Evolutionary conservation across 2,888 invertebrate species (phyloP).

Genomic region (Tenthredo amoena): DNA sequence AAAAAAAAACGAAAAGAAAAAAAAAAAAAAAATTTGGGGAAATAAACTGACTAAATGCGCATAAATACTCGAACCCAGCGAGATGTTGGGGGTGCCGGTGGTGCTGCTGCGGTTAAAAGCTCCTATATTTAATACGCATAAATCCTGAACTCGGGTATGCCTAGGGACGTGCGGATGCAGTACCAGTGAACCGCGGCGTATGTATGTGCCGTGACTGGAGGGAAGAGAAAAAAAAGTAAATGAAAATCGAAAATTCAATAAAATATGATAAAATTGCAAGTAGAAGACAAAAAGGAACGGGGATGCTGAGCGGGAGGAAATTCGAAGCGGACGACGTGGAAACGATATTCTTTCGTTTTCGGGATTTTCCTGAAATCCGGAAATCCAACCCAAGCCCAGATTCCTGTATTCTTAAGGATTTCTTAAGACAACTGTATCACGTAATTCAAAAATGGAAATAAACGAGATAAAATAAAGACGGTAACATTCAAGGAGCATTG

Average conservation of each 20-base stretch:
- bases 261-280: neutral
- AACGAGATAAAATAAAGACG: neutral
- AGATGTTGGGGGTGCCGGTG: conserved; percentile 30
- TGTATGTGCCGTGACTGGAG: neutral
- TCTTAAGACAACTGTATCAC: neutral
- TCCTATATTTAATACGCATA: conserved; percentile 66
- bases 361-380: no score
- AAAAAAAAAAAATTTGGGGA: conserved; percentile 3
- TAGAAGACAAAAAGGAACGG: neutral
- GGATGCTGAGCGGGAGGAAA: neutral
- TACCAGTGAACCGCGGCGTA: neutral
- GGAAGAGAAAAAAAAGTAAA: neutral
- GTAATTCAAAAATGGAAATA: neutral
- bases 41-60: conserved; percentile 50
- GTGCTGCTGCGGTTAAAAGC: conserved; percentile 63
- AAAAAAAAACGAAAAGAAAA: neutral
- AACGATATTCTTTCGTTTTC: neutral
- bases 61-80: conserved; percentile 39
- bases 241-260: neutral
- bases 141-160: conserved; percentile 57
- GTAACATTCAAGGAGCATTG: neutral
- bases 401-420: neutral
- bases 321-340: no score
- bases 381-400: no score
- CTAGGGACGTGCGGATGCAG: conserved; percentile 52